A percentile compares a stretch with the other conserved stretches of the same genome.
phyloP scores from a whole-genome alignment of 2,888 invertebrate species.

The Drosophila basisetae region DNA sequence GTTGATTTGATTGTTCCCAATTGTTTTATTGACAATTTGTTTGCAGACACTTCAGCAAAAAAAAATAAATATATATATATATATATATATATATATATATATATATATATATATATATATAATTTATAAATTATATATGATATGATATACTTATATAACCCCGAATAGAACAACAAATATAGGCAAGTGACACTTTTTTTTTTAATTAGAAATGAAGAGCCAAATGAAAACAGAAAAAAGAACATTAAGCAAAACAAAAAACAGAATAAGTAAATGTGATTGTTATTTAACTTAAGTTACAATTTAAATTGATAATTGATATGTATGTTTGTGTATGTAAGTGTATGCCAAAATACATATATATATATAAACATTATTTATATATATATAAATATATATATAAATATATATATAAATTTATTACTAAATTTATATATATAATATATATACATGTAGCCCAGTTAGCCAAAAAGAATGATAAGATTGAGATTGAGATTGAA shows the following conservation, averaged over 20 bases:
- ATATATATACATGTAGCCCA: conserved; percentile 36
- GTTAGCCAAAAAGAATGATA: conserved; percentile 54
- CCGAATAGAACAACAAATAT: conserved; percentile 48
- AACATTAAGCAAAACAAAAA: conserved; percentile 28
- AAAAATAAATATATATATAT: background rate
- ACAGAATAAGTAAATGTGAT: conserved; percentile 83
- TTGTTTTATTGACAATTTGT: conserved; percentile 77
- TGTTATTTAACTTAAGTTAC: conserved; percentile 84
- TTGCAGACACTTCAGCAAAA: conserved; percentile 27
- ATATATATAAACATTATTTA: conserved; percentile 19
- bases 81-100: background rate
- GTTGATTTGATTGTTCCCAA: conserved; percentile 61
- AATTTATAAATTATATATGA: conserved; percentile 22
- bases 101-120: background rate
- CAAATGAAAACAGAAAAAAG: conserved; percentile 24
- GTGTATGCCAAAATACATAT: conserved; percentile 48
- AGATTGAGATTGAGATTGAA: conserved; percentile 11
- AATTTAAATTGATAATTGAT: conserved; percentile 62
- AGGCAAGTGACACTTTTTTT: conserved; percentile 51
- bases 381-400: conserved; percentile 22
- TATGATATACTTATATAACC: conserved; percentile 51
- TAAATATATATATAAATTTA: conserved; percentile 20
- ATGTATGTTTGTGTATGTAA: conserved; percentile 61
- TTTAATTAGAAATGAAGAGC: conserved; percentile 27
- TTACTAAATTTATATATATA: conserved; percentile 17